A percentile compares a stretch with the other conserved stretches of the same genome.
phyloP scores from a whole-genome alignment of 2,888 invertebrate species.

The Pharmacophagus antenor region DNA sequence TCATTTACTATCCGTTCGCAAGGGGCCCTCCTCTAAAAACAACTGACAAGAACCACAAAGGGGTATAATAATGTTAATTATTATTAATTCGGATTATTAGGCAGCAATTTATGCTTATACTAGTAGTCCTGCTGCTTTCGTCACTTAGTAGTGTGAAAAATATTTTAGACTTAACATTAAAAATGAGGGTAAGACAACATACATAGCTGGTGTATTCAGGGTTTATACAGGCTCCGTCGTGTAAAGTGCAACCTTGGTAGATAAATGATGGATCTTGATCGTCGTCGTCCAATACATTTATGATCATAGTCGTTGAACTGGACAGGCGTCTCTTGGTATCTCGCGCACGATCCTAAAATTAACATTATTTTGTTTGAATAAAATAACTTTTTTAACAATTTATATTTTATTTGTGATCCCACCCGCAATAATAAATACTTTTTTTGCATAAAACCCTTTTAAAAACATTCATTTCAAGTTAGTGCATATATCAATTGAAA shows the following conservation, averaged over 20 bases:
- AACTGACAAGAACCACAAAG: too few relatives aligned
- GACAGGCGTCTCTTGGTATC: conserved; percentile 88
- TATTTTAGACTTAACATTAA: neutral
- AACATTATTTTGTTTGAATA: neutral
- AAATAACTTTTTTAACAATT: neutral
- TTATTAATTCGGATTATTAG: too few relatives aligned
- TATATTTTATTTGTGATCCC: too few relatives aligned
- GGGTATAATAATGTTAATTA: too few relatives aligned
- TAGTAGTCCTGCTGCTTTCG: neutral
- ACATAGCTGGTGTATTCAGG: conserved; percentile 92
- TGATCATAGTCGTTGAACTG: conserved; percentile 91
- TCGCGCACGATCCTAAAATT: conserved; percentile 89
- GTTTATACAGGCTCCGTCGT: conserved; percentile 92
- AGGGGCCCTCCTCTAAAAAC: too few relatives aligned
- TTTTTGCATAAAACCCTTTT: too few relatives aligned
- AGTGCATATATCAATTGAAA: too few relatives aligned
- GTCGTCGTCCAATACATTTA: conserved; percentile 93
- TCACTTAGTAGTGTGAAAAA: neutral
- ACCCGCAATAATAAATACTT: too few relatives aligned
- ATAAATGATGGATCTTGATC: conserved; percentile 95
- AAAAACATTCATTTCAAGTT: too few relatives aligned
- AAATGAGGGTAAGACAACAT: conserved; percentile 56
- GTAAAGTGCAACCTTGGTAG: conserved; percentile 90
- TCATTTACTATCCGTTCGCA: too few relatives aligned
- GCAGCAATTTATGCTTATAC: too few relatives aligned